Percentiles rank a stretch among this genome's conserved stretches.
phyloP scores from a whole-genome alignment of 2,888 invertebrate species.

The Candidula unifasciata region DNA sequence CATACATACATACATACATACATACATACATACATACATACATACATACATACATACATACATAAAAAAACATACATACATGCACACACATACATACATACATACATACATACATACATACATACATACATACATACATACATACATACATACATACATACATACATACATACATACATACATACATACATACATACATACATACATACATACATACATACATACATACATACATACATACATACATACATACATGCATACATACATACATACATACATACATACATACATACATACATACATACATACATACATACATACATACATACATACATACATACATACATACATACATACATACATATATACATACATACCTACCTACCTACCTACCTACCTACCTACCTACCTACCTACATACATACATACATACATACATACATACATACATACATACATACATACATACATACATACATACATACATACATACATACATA shows the following conservation, averaged over 20 bases:
- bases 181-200: background rate
- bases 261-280: background rate
- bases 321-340: background rate
- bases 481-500: constrained; percentile 1
- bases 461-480: background rate
- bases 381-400: no score
- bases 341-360: background rate
- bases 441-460: background rate
- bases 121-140: background rate
- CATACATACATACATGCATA: no score
- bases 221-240: no score
- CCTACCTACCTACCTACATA: no score
- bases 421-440: background rate
- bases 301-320: background rate
- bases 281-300: background rate
- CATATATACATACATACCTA: no score
- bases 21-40: background rate
- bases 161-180: background rate
- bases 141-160: background rate
- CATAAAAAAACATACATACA: no score
- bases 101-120: background rate
- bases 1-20: background rate
- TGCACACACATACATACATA: background rate
- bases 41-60: background rate
- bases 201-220: background rate